Evolutionary conservation across 2,113 vertebrate genomes (phyloP), one percentile per base, ranked within the genome.

Genomic region (Raja brachyura): DNA sequence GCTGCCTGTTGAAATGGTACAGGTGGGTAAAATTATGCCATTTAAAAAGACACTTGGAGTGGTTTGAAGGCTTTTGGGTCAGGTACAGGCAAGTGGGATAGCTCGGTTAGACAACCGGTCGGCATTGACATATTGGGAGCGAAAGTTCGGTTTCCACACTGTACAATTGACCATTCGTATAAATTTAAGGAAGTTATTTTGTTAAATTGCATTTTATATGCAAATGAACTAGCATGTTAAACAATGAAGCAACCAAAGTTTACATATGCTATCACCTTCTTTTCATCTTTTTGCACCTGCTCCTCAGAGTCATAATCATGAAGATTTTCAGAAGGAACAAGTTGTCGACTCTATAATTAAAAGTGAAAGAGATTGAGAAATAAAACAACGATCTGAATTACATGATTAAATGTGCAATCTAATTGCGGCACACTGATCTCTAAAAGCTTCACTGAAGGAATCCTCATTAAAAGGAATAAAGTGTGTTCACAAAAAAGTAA

Each of bases 191-290:
- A 66, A 16, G 70, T 73, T 73, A 20, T 73, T 73, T 73, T 73
- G 2, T 73, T 18, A 63, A 3, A 88, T 88, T 5, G 61, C 25
- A 86, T 4, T 56, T 11, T 56, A 54, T 7, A 83, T 59, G 56
- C 54, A 83, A 59, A 22, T 59, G 18, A 20, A 73, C 70, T 54
- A 54, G 25, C 20, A 59, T 85, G 56, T 85, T 85, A n/a, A 61
- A 59, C 16, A 54, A 28, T 85, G 81, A 85, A 2, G 56, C 14
- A 59, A n/a, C 3, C 0, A 85, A 85, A 13, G 10, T 28, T 85
- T 11, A 59, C 25, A 61, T 85, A n/a, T 63, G 56, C 59, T 63
- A 31, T 92, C 33, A 92, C 90, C 90, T 92, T 92, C 73, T 92
- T 92, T 4, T 39, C 66, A 54, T 54, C 20, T 54, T 39, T 28